These are phyloP conservation scores for Megaceryle torquata DNA, from an alignment of 2,113 vertebrate genomes.

Conservation along the genomic window DNA sequence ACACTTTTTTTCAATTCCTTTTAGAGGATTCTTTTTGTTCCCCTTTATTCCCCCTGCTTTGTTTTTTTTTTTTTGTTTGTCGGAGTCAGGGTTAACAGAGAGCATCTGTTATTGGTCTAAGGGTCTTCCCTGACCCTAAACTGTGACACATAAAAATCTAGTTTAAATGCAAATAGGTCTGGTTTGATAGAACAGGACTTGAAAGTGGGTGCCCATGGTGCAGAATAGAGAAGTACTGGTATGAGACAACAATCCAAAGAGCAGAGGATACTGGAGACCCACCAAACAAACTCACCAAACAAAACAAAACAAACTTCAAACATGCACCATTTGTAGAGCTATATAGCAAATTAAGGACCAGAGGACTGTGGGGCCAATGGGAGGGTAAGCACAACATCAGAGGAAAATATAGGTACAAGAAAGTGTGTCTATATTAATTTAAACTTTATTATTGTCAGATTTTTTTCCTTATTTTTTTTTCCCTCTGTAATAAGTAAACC, in stretches of 20 bases:
- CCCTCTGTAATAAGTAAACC: background rate
- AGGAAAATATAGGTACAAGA: background rate
- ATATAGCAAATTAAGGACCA: background rate
- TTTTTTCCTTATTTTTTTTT: background rate
- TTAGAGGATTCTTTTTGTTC: too few species aligned
- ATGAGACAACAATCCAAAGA: background rate
- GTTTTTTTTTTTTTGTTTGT: too few species aligned
- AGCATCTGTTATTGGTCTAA: too few species aligned
- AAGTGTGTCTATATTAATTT: background rate
- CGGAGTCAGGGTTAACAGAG: too few species aligned
- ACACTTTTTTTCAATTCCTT: too few species aligned
- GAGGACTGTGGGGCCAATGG: background rate
- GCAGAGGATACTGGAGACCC: background rate
- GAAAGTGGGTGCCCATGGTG: background rate
- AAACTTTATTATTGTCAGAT: background rate
- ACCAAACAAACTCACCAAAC: background rate
- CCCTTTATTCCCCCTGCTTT: too few species aligned
- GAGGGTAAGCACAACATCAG: background rate
- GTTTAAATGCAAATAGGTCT: background rate
- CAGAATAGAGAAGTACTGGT: background rate
- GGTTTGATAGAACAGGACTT: background rate
- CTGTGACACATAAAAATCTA: background rate
- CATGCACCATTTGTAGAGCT: background rate
- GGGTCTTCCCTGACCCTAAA: too few species aligned
- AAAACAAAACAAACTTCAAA: background rate